These are phyloP conservation scores for Struthidea cinerea DNA, from an alignment of 2,113 vertebrate genomes.

Conservation along the genomic window DNA sequence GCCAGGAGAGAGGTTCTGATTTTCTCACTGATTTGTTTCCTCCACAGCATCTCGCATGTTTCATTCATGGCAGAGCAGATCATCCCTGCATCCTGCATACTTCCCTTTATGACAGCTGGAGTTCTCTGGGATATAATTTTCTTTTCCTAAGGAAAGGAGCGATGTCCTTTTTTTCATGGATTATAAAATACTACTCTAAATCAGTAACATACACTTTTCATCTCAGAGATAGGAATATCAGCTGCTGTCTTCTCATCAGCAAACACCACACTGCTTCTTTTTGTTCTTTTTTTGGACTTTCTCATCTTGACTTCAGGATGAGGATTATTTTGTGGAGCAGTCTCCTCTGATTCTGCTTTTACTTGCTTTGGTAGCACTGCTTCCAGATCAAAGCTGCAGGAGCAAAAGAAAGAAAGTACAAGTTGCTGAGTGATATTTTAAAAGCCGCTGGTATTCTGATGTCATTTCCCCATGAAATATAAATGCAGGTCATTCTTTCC, in stretches of 20 bases:
- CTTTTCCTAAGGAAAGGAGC: neutral
- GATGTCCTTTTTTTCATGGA: neutral
- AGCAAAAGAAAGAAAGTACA: neutral
- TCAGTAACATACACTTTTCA: slow-evolving; percentile 69
- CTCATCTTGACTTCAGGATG: slow-evolving; percentile 90
- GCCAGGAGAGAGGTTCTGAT: neutral
- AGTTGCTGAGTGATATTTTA: neutral
- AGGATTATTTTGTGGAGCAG: slow-evolving; percentile 59
- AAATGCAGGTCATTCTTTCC: neutral
- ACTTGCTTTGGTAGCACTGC: slow-evolving; percentile 61
- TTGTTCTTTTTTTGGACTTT: slow-evolving; percentile 87
- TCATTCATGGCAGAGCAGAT: neutral
- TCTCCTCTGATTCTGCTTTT: slow-evolving; percentile 75
- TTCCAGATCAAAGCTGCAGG: slow-evolving; percentile 71
- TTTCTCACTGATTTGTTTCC: neutral
- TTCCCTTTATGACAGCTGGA: neutral
- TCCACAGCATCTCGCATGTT: neutral
- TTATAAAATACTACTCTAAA: neutral
- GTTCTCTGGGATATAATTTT: neutral
- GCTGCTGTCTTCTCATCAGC: slow-evolving; percentile 79
- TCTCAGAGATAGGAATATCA: slow-evolving; percentile 59
- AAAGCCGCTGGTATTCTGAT: neutral
- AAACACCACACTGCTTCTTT: slow-evolving; percentile 93
- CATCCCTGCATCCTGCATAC: neutral
- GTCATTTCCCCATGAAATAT: slow-evolving; percentile 17